Evolutionary conservation across 2,888 invertebrate genomes (phyloP).

Genomic region (Calameuta filiformis): DNA sequence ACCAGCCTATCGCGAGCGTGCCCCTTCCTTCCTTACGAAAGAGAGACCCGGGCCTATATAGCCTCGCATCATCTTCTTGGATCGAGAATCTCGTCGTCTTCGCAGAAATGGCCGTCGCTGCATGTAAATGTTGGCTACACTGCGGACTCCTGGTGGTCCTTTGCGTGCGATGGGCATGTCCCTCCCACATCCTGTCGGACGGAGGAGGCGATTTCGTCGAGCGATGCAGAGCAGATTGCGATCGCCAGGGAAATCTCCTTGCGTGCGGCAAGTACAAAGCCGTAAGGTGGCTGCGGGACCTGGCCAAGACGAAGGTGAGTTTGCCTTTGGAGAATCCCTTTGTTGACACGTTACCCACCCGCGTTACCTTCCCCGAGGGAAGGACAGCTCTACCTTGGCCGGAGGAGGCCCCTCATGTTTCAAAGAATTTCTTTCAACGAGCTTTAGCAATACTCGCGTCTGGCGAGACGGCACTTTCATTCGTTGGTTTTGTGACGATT

Average conservation of each 20-base stretch:
- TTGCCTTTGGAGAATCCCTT: neutral
- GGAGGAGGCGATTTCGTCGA: slow-evolving; percentile 49
- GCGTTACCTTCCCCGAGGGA: no score
- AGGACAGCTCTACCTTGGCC: no score
- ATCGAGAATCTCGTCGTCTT: no score
- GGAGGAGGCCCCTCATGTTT: no score
- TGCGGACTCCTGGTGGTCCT: slow-evolving; percentile 30
- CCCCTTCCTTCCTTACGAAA: neutral
- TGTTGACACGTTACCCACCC: no score
- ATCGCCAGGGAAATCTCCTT: slow-evolving; percentile 44
- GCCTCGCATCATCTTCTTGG: no score
- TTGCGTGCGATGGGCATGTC: slow-evolving; percentile 27
- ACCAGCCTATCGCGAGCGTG: neutral
- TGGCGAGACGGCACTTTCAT: no score
- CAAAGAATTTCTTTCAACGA: neutral
- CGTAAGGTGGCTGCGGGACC: slow-evolving; percentile 55
- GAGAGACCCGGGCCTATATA: no score
- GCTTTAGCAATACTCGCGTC: neutral
- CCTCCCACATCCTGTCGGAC: slow-evolving; percentile 21
- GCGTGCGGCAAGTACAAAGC: slow-evolving; percentile 59
- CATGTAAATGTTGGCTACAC: no score
- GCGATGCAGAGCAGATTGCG: slow-evolving; percentile 54
- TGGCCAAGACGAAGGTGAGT: slow-evolving; percentile 56
- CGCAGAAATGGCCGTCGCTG: no score
- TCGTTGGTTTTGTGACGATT: no score